A percentile compares a stretch with the other conserved stretches of the same genome.
phyloP scores from a whole-genome alignment of 2,888 invertebrate species.

The Actias luna region DNA sequence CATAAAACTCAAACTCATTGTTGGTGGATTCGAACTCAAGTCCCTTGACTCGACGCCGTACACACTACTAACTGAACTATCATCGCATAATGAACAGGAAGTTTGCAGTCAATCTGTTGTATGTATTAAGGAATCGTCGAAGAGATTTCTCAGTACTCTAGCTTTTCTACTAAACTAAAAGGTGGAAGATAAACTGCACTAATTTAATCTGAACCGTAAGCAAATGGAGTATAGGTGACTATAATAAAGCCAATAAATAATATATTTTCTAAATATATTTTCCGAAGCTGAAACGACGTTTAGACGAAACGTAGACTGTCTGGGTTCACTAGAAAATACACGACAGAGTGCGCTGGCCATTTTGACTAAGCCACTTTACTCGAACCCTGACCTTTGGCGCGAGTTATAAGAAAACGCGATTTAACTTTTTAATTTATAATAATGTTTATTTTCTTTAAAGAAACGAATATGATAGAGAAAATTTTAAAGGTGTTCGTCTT shows the following conservation, averaged over 20 bases:
- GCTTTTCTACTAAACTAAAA: too few species aligned
- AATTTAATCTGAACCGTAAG: background rate
- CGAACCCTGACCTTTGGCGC: slow-evolving; percentile 29
- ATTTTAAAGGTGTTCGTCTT: too few species aligned
- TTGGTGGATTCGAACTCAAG: too few species aligned
- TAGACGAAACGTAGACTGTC: slow-evolving; percentile 14
- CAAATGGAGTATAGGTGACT: slow-evolving; percentile 1
- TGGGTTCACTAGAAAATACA: slow-evolving; percentile 19
- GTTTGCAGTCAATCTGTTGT: too few species aligned
- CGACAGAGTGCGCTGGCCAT: slow-evolving; percentile 45
- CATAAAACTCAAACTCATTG: too few species aligned
- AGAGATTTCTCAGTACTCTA: too few species aligned
- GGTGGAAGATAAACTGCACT: background rate
- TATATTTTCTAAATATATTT: slow-evolving; percentile 20
- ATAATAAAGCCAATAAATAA: slow-evolving; percentile 14
- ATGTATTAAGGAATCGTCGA: too few species aligned
- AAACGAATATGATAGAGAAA: too few species aligned
- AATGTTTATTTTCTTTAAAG: too few species aligned
- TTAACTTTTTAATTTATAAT: background rate
- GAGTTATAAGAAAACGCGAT: slow-evolving; percentile 26
- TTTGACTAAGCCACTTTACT: slow-evolving; percentile 58
- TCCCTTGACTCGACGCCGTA: too few species aligned
- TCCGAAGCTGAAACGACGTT: slow-evolving; percentile 17
- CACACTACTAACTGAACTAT: too few species aligned
- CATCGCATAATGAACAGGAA: too few species aligned